Evolutionary conservation across 2,797 vertebrate genomes (phyloP), one percentile per base, ranked within the genome.

Genomic region (Rhynchotus rufescens): DNA sequence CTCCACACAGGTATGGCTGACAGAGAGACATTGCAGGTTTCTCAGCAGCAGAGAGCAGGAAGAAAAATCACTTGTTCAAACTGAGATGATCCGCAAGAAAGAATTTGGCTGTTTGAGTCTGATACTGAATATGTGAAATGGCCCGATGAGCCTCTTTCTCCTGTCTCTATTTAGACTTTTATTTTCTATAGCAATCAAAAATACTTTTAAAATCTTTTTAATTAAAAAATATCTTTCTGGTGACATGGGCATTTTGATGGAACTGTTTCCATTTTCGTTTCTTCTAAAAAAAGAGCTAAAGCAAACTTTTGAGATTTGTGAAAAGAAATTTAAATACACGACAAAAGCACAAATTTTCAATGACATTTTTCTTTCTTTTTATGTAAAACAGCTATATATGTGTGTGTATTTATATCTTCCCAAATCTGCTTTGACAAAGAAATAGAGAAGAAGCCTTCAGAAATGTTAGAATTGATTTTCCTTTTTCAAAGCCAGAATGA

Each of bases 321-420:
- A 85, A 90, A 16, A 93, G 69, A 83, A 92, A 94, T 88, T 89
- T 84, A 91, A 93, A 93, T 80, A 49, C 36, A 66, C 34, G 52
- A 90, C 88, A 93, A 93, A 94, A 91, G 79, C 79, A 82, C 61
- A 93, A 92, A 85, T 91, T 93, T 95, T 92, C 92, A 89, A 90
- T 87, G 92, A 66, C 84, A 92, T 87, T 95, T 88, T 80, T 91
- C 90, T 92, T 91, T 90, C 65, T 93, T 92, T 62, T 91, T 75
- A 94, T 92, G 88, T 84, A 93, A 92, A 96, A 94, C 71, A 82
- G 90, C 65, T 82, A 56, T 88, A 30, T 87, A 45, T 79, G 89
- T 91, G 79, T 93, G 80, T 81, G 94, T 92, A 96, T 95, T 95
- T 94, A 95, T 94, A 94, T 86, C 84, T 91, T 88, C 76, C 76